Base-by-base conservation (phyloP, 2,888 invertebrate genomes). In the Electrophaes corylata region DNA sequence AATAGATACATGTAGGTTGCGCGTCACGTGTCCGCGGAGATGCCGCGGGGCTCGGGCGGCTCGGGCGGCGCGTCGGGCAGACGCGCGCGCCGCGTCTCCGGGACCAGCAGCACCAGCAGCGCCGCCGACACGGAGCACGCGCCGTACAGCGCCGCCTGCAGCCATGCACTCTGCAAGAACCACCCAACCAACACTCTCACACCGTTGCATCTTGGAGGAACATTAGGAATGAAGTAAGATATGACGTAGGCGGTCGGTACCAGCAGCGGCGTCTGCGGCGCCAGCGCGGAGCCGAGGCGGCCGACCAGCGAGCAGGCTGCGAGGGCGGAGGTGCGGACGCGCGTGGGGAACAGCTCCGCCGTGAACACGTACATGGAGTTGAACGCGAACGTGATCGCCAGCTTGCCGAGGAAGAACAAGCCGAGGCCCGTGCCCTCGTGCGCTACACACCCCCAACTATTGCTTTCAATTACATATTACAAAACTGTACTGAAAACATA, bases 341-440 rank as follows among this genome's bases (percentile, higher is more conserved):
- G 90, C 44, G 95, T 96, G 8, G 95, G 95, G 80, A 95, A 95
- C 81, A 95, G 88, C 84, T 96, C 95, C 37, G 95, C 92, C 33
- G 95, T 94, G 79, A 93, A 94, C 74, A 95, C 93, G 83, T 95
- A 95, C 67, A 95, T 79, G 14, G 94, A 93, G 74, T 94, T 93
- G 79, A 94, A 95, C 19, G 95, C 93, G 71, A 94, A 92, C 45
- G 95, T 93, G 57, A 94, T 94, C 41, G 93, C 91, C 73, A 94
- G 87, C 82, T 95, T 95, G 49, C 95, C 95, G 70, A 92, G 79
- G 71, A 95, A 88, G 82, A 93, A 95, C 63, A 93, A 67, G 1
- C 83, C 78, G 65, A 93, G 70, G 0, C 70, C 61, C 5, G 83
- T 66, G 41, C 87, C 82, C 2, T 79, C 35, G 71, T 81, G 79